Base-by-base conservation (phyloP, 2,113 vertebrate genomes). In the Misgurnus mizolepis region DNA sequence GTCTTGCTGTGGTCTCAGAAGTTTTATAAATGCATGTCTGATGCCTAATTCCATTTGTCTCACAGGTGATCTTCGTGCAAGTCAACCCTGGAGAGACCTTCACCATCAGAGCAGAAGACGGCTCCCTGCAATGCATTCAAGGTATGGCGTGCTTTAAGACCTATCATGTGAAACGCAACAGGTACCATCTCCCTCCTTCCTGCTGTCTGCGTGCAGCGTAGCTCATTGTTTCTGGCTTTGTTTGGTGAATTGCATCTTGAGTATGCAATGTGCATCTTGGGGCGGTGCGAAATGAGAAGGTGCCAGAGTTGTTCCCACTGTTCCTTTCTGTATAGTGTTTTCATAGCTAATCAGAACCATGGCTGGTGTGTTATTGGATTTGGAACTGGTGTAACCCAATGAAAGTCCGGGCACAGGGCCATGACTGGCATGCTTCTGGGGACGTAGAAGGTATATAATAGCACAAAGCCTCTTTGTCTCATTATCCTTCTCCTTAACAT, bases 11-110 rank as follows among this genome's bases (percentile, higher is more conserved):
- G 49, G 10, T 50, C 49, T 70, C 68, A 10, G 56, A 15, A 62
- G 72, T 61, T 62, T 62, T 34, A n/a, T 53, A 10, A 5, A 15
- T 7, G 39, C 53, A 18, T 60, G 15, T 67, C 39, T 50, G 11
- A 71, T 62, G 72, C 40, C 61, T 34, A 39, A 55, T 75, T 55
- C 18, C 18, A 78, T 90, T 86, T 45, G 87, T 89, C 70, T 43
- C 89, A 94, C 70, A 83, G 95, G 95, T 96, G 86, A 95, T 96
- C 89, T 89, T 96, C 55, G 95, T 96, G 90, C 95, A 96, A 90
- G 95, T 96, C 82, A 96, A 96, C 91, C 95, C 95, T 83, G 95
- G 95, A 85, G 95, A 96, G 90, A 96, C 94, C 82, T 96, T 96
- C 83, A 96, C 95, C 85, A 96, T 96, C 83, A 92, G 95, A 90